phyloP scores from a whole-genome alignment of 1,140 invertebrate species.

The Babylonia areolata region DNA sequence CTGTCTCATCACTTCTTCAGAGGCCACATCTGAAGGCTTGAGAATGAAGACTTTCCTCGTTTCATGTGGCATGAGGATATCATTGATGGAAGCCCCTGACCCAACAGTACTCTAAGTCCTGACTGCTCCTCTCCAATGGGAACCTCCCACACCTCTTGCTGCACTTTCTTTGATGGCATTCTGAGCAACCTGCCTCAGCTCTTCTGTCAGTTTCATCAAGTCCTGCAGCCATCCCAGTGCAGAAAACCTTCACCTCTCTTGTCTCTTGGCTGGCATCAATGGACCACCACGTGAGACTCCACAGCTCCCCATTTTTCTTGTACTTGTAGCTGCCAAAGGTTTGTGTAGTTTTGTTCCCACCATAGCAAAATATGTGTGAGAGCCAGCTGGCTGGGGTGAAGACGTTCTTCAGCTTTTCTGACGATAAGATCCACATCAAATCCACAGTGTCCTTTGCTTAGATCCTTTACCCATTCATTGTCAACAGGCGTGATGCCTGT shows the following conservation, averaged over 20 bases:
- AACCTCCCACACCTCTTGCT: slow-evolving; percentile 36
- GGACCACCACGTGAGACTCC: slow-evolving; percentile 38
- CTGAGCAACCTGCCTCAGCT: slow-evolving; percentile 26
- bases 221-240: neutral
- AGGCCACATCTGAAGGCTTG: too few species aligned
- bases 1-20: neutral
- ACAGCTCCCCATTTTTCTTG: slow-evolving; percentile 36
- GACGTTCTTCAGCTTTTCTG: slow-evolving; percentile 39
- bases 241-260: slow-evolving; percentile 50
- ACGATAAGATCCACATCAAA: slow-evolving; percentile 47
- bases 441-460: neutral
- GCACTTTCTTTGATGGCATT: slow-evolving; percentile 20
- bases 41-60: slow-evolving; percentile 19
- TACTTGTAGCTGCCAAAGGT: slow-evolving; percentile 51
- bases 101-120: slow-evolving; percentile 38
- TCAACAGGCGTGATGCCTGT: slow-evolving; percentile 59
- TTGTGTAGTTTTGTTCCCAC: slow-evolving; percentile 58
- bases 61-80: slow-evolving; percentile 48
- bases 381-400: slow-evolving; percentile 53
- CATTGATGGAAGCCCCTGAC: slow-evolving; percentile 39
- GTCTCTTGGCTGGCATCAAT: slow-evolving; percentile 56
- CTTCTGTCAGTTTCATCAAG: neutral
- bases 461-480: slow-evolving; percentile 43
- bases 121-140: slow-evolving; percentile 16
- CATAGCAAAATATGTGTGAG: slow-evolving; percentile 51